Evolutionary conservation across 2,113 vertebrate genomes (phyloP).

Genomic region (Hippoglossus stenolepis): DNA sequence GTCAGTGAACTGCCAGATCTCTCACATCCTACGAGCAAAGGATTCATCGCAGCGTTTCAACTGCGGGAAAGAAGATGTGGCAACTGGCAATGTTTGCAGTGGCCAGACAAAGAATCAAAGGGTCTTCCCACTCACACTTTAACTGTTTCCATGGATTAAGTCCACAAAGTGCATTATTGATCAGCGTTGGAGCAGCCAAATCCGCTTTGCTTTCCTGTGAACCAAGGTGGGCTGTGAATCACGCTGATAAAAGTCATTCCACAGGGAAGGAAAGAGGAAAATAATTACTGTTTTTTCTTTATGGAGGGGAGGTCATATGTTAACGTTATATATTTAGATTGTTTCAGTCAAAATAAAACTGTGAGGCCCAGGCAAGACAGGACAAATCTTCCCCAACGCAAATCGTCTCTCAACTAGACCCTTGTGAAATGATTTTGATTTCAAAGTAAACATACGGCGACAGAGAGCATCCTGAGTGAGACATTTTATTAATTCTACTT

Average conservation of each 20-base stretch:
- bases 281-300: background rate
- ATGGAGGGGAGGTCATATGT: background rate
- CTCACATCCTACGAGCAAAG: slow-evolving; percentile 61
- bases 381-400: background rate
- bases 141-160: slow-evolving; percentile 51
- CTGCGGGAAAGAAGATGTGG: slow-evolving; percentile 36
- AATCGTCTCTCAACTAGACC: slow-evolving; percentile 36
- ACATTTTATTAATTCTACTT: slow-evolving; percentile 28
- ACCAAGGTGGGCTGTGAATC: slow-evolving; percentile 9
- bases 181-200: slow-evolving; percentile 31
- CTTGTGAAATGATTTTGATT: background rate
- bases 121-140: slow-evolving; percentile 63
- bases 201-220: slow-evolving; percentile 32
- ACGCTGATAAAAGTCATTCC: background rate
- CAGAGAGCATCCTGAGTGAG: slow-evolving; percentile 46
- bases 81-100: slow-evolving; percentile 59
- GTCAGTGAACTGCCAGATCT: slow-evolving; percentile 68
- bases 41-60: slow-evolving; percentile 64
- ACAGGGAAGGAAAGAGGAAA: background rate
- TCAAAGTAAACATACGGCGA: slow-evolving; percentile 44
- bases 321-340: background rate
- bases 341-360: slow-evolving; percentile 22
- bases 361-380: background rate
- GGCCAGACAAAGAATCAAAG: slow-evolving; percentile 75
- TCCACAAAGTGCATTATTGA: slow-evolving; percentile 54